Percentiles rank a stretch among this genome's conserved stretches.
Evolutionary conservation across 2,888 invertebrate species (phyloP).

Genomic region (Volucella zonaria): DNA sequence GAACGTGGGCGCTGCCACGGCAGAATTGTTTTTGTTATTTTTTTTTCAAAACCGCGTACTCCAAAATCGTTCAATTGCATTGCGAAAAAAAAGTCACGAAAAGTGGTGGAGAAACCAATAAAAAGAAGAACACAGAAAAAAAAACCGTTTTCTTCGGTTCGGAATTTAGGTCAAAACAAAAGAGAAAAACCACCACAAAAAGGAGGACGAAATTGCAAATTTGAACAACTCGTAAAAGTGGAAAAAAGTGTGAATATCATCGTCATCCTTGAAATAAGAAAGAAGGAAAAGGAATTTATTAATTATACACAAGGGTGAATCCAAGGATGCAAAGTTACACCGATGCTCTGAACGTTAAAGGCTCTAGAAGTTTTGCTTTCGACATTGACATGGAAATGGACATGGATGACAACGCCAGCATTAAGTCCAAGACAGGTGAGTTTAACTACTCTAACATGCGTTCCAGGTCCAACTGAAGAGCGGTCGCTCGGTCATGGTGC

Average conservation of each 20-base stretch:
- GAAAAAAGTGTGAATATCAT: neutral
- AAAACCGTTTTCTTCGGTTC: conserved; percentile 13
- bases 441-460: neutral
- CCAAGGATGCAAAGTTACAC: conserved; percentile 80
- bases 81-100: neutral
- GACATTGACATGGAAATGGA: conserved; percentile 82
- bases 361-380: conserved; percentile 82
- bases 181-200: conserved; percentile 24
- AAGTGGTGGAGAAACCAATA: neutral
- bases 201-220: neutral
- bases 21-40: neutral
- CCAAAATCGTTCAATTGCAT: neutral
- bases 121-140: neutral
- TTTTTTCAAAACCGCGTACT: conserved; percentile 4
- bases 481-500: too few species aligned
- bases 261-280: conserved; percentile 23
- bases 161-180: conserved; percentile 71
- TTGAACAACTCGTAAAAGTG: conserved; percentile 26
- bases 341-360: conserved; percentile 79
- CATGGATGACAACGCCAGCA: conserved; percentile 76
- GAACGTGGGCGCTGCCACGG: neutral
- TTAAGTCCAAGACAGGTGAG: conserved; percentile 67
- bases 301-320: neutral
- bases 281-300: neutral
- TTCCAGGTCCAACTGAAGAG: neutral